Evolutionary conservation across 2,888 invertebrate species (phyloP).

Genomic region (Cheilosia grossa): DNA sequence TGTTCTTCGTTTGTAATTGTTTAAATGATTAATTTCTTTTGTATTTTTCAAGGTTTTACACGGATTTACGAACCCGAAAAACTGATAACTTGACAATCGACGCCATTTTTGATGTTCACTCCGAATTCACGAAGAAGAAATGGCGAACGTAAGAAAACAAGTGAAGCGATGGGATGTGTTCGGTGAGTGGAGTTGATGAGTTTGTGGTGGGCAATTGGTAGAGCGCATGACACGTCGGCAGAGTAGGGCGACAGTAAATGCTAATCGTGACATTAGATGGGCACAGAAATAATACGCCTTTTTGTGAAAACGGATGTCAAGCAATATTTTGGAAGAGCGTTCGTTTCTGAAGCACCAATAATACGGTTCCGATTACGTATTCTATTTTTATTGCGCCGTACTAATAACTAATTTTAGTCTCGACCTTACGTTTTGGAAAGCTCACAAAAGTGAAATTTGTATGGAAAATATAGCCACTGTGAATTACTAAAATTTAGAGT

Average conservation of each 20-base stretch:
- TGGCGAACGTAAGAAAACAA: conserved; percentile 59
- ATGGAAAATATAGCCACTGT: no score
- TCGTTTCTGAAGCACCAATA: no score
- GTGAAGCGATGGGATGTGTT: conserved; percentile 63
- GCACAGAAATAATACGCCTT: neutral
- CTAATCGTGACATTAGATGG: conserved; percentile 29
- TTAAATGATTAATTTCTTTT: conserved; percentile 35
- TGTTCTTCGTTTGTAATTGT: conserved; percentile 28
- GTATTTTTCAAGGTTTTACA: conserved; percentile 59
- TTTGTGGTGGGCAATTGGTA: neutral
- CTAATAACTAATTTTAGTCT: no score
- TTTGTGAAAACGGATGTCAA: neutral
- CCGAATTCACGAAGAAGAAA: conserved; percentile 65
- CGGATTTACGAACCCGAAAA: conserved; percentile 66
- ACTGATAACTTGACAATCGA: conserved; percentile 72
- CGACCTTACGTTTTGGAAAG: no score
- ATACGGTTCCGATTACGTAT: no score
- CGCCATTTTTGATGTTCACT: conserved; percentile 73
- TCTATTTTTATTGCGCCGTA: no score
- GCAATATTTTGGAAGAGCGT: no score
- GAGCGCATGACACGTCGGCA: conserved; percentile 62
- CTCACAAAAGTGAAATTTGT: no score
- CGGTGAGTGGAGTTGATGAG: conserved; percentile 27
- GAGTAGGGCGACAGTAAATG: neutral
- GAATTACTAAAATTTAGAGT: no score